Percentiles rank a stretch among this genome's conserved stretches.
These are phyloP conservation scores for Plusia festucae DNA, from an alignment of 2,888 invertebrate species.

Conservation along the genomic window DNA sequence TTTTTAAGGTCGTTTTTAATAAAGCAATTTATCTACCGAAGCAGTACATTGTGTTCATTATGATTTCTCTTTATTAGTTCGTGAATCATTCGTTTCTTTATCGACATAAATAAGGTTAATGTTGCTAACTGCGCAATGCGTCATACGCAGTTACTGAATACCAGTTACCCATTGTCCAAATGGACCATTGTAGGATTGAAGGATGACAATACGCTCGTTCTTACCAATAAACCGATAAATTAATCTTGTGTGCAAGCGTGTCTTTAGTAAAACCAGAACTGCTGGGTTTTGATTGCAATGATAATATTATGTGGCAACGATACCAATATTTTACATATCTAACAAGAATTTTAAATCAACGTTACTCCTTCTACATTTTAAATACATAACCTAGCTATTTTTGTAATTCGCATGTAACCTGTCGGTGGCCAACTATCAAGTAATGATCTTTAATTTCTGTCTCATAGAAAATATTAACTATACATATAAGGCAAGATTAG, in stretches of 20 bases:
- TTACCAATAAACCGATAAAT: slow-evolving; percentile 36
- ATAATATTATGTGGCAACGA: neutral
- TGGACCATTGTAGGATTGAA: slow-evolving; percentile 21
- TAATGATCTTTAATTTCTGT: neutral
- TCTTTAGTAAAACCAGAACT: neutral
- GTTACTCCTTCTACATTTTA: neutral
- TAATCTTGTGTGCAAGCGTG: neutral
- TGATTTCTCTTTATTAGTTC: slow-evolving; percentile 40
- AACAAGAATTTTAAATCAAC: neutral
- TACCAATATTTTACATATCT: neutral
- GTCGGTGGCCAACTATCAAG: too few relatives aligned
- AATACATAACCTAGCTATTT: neutral
- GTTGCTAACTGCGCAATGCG: slow-evolving; percentile 19
- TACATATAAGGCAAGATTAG: neutral
- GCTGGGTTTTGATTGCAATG: neutral
- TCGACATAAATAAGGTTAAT: slow-evolving; percentile 29
- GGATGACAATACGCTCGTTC: slow-evolving; percentile 22
- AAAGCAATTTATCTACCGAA: slow-evolving; percentile 14
- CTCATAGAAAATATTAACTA: neutral
- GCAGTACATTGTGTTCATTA: slow-evolving; percentile 19
- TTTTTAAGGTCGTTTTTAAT: slow-evolving; percentile 22
- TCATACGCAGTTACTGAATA: slow-evolving; percentile 25
- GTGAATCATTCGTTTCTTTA: slow-evolving; percentile 42
- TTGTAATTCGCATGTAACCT: too few relatives aligned
- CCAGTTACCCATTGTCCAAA: slow-evolving; percentile 21